A percentile compares a stretch with the other conserved stretches of the same genome.
Evolutionary conservation across 2,797 vertebrate species (phyloP).

Genomic region (Manis javanica): DNA sequence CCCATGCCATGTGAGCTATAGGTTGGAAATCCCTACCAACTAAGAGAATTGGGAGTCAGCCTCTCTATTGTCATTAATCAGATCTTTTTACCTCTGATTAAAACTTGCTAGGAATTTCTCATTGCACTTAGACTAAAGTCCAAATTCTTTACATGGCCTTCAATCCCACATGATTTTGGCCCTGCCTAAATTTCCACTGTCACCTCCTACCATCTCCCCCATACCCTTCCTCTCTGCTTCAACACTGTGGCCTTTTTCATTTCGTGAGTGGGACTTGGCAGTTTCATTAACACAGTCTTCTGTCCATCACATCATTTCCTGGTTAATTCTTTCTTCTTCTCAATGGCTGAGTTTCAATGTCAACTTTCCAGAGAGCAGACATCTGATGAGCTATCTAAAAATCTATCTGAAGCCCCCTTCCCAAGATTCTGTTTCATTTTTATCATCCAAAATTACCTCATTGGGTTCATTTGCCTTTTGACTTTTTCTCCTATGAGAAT

Average conservation of each 20-base stretch:
- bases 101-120: not conserved
- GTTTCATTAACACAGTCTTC: not conserved
- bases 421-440: not conserved
- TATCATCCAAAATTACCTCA: too few species aligned
- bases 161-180: not conserved
- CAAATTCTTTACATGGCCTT: not conserved
- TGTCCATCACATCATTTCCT: accelerated
- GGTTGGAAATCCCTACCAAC: not conserved
- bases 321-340: not conserved
- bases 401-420: not conserved
- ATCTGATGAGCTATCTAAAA: not conserved
- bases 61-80: not conserved
- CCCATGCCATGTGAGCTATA: accelerated
- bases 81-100: too few species aligned
- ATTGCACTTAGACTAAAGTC: not conserved
- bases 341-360: not conserved
- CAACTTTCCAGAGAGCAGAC: not conserved
- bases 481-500: not conserved
- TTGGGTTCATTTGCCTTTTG: not conserved
- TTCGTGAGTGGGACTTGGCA: not conserved
- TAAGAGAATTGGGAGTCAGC: too few species aligned
- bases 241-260: not conserved
- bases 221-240: not conserved
- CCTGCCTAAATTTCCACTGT: accelerated
- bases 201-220: too few species aligned